phyloP scores from a whole-genome alignment of 2,113 vertebrate species.

The Procavia capensis region DNA sequence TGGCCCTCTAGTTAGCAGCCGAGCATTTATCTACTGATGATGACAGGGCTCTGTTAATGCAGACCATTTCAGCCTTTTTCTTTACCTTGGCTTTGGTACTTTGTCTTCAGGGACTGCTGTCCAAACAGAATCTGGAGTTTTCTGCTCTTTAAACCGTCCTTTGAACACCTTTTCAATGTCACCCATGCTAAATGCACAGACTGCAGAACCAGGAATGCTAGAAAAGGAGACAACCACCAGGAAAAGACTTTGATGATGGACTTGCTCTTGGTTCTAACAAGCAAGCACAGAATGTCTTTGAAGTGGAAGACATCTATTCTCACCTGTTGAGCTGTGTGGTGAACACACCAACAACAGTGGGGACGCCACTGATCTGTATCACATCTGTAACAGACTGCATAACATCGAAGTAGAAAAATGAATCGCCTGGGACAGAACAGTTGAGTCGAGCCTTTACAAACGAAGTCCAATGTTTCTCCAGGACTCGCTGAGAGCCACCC shows the following conservation, averaged over 20 bases:
- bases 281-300: slow-evolving; percentile 6
- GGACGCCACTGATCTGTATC: slow-evolving; percentile 94
- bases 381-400: slow-evolving; percentile 98
- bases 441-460: slow-evolving; percentile 98
- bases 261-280: neutral
- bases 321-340: slow-evolving; percentile 99
- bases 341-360: slow-evolving; percentile 95
- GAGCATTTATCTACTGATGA: too few species aligned
- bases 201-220: slow-evolving; percentile 98
- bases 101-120: slow-evolving; percentile 97
- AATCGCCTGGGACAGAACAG: slow-evolving; percentile 98
- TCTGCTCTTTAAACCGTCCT: slow-evolving; percentile 98
- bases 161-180: slow-evolving; percentile 97
- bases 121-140: slow-evolving; percentile 98
- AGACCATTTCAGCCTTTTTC: neutral
- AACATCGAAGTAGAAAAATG: slow-evolving; percentile 99
- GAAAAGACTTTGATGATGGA: slow-evolving; percentile 28
- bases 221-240: slow-evolving; percentile 54
- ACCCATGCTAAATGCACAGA: slow-evolving; percentile 98
- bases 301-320: slow-evolving; percentile 62
- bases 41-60: neutral
- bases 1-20: too few species aligned
- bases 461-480: slow-evolving; percentile 99
- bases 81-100: slow-evolving; percentile 96
- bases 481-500: slow-evolving; percentile 97